Conservation (phyloP, 2,797 vertebrate genomes). For the Octomys mimax region DNA sequence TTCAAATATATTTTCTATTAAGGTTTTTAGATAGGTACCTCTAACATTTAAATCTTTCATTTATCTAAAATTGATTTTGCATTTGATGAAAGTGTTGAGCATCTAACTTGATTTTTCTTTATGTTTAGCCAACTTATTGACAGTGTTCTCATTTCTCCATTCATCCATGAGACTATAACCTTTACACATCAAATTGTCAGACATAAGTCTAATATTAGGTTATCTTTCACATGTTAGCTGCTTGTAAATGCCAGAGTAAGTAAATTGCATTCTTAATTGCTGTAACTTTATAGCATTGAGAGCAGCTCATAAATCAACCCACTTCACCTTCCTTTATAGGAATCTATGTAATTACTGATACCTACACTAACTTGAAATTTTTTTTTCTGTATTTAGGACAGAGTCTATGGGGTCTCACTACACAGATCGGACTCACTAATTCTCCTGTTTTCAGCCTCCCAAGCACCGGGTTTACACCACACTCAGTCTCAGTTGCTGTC, state of each 20-base stretch:
- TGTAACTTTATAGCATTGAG: not conserved
- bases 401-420: no score
- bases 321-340: not conserved
- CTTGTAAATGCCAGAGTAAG: not conserved
- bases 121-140: not conserved
- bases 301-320: not conserved
- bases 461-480: no score
- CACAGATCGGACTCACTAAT: no score
- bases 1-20: no score
- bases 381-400: no score
- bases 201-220: not conserved
- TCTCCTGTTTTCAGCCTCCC: no score
- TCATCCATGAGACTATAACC: not conserved
- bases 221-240: not conserved
- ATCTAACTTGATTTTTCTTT: slow-evolving; percentile 21
- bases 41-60: slow-evolving; percentile 35
- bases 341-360: not conserved
- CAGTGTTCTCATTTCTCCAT: not conserved
- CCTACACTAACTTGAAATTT: no score
- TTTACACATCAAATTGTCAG: not conserved
- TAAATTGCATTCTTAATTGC: not conserved
- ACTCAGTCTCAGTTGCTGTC: no score
- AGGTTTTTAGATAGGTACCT: not conserved
- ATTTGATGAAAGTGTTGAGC: not conserved
- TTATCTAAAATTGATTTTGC: not conserved